These are phyloP conservation scores for Cordilura impudica DNA, from an alignment of 2,888 invertebrate species.

Conservation along the genomic window DNA sequence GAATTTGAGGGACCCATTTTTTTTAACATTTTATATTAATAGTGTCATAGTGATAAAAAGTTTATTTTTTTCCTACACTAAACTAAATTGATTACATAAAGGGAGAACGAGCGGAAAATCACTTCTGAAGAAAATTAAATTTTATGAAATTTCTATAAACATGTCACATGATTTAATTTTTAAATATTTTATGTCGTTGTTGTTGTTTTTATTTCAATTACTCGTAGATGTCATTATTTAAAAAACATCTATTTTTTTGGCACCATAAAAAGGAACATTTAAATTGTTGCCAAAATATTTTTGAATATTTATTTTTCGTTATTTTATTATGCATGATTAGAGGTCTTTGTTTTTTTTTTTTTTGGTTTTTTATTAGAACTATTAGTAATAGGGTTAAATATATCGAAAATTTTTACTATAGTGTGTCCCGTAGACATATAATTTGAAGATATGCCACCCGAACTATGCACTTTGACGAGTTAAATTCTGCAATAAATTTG, in stretches of 20 bases:
- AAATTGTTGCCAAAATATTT: slow-evolving; percentile 53
- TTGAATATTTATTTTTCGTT: slow-evolving; percentile 24
- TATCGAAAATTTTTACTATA: background rate
- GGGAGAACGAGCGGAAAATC: background rate
- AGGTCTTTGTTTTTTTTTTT: slow-evolving; percentile 44
- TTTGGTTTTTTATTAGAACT: slow-evolving; percentile 5
- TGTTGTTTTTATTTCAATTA: slow-evolving; percentile 21
- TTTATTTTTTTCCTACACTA: background rate
- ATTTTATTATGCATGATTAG: slow-evolving; percentile 46
- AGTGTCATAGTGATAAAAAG: background rate
- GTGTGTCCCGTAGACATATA: no score
- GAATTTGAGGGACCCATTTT: background rate
- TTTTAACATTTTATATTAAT: background rate
- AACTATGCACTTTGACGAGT: no score
- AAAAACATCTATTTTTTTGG: slow-evolving; percentile 48
- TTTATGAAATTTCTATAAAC: background rate
- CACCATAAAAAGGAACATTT: slow-evolving; percentile 49
- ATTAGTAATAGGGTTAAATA: background rate
- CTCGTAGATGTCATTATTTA: slow-evolving; percentile 38
- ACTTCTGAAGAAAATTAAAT: background rate
- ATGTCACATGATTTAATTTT: slow-evolving; percentile 9
- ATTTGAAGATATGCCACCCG: no score
- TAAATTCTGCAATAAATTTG: no score
- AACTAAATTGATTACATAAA: background rate
- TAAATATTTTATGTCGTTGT: slow-evolving; percentile 14